A percentile compares a stretch with the other conserved stretches of the same genome.
Conservation (phyloP, 2,113 vertebrate genomes). For the Ranitomeya imitator region DNA sequence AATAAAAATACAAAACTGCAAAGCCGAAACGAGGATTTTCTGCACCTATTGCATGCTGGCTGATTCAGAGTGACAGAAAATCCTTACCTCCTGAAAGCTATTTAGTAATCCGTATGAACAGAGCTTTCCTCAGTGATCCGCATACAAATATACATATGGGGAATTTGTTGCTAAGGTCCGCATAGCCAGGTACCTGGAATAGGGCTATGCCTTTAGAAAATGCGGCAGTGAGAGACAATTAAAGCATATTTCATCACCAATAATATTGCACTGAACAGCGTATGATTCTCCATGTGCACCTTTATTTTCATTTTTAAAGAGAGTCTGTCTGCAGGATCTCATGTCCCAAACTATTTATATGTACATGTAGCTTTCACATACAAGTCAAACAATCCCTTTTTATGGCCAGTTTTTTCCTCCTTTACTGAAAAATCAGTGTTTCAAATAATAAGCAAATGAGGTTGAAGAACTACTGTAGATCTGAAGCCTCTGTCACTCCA, state of each 20-base stretch:
- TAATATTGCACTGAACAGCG: background rate
- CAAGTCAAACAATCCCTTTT: no score
- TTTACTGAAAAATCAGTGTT: no score
- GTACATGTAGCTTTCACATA: background rate
- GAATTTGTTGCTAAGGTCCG: slow-evolving; percentile 8
- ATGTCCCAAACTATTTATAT: no score
- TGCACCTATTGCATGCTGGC: slow-evolving; percentile 1
- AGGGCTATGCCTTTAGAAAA: background rate
- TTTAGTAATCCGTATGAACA: slow-evolving; percentile 48
- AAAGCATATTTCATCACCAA: slow-evolving; percentile 20
- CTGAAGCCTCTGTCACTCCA: no score
- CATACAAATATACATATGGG: slow-evolving; percentile 43
- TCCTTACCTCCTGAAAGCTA: slow-evolving; percentile 53
- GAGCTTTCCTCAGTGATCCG: slow-evolving; percentile 13
- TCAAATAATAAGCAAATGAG: no score
- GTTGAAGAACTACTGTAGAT: no score
- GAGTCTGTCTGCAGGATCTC: background rate
- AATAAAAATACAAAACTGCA: slow-evolving; percentile 32
- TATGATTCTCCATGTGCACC: slow-evolving; percentile 3
- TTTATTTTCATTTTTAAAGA: slow-evolving; percentile 5
- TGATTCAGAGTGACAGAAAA: slow-evolving; percentile 49
- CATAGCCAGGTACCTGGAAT: background rate
- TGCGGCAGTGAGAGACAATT: background rate
- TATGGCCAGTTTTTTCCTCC: no score
- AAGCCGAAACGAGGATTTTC: slow-evolving; percentile 27